Base-by-base conservation (phyloP, 2,888 invertebrate genomes). In the Hirtodrosophila confusa region DNA sequence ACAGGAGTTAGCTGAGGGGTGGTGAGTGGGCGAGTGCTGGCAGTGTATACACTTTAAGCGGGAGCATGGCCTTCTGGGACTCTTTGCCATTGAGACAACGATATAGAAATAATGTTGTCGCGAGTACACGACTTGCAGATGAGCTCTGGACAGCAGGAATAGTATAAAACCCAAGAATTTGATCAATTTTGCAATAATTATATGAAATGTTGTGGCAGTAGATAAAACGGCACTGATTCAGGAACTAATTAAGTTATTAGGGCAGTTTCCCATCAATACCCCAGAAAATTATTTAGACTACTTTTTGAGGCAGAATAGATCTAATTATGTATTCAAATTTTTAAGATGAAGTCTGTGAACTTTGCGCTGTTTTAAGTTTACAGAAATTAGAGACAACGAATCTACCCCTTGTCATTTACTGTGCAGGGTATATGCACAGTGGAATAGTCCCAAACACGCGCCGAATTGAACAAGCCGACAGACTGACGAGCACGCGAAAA, bases 401-500 rank as follows among this genome's bases (percentile, higher is more conserved):
- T 33, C 10, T 27, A 27, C 27, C 27, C 27, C 4, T 39, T 39
- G 17, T 1, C 7, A 10, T 0, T 0, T 1, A 1, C 1, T 0
- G 9, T 37, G 23, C 37, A 66, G 66, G 66, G 70, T 75, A 70
- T 75, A 27, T 3, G 5, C 12, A 23, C 17, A 31, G 29, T 33
- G 33, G 9, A 45, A 31, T 7, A 9, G 35, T 6, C 39, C 48
- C 41, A 40, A 45, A 67, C 70, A 74, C 54, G 63, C 71, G 48
- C 65, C 37, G 33, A 58, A 55, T 69, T 45, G 45, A 51, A 54
- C 23, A 50, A 49, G 6, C 37, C 6, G 27, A 27, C 27, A 27
- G 5, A 49, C 48, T 48, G 62, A 63, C 56, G 44, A 45, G 47
- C 68, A 69, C 83, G 66, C 76, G 78, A 75, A 72, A 77, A 86